Conservation (phyloP, 2,113 vertebrate species). For the Albula glossodonta region DNA sequence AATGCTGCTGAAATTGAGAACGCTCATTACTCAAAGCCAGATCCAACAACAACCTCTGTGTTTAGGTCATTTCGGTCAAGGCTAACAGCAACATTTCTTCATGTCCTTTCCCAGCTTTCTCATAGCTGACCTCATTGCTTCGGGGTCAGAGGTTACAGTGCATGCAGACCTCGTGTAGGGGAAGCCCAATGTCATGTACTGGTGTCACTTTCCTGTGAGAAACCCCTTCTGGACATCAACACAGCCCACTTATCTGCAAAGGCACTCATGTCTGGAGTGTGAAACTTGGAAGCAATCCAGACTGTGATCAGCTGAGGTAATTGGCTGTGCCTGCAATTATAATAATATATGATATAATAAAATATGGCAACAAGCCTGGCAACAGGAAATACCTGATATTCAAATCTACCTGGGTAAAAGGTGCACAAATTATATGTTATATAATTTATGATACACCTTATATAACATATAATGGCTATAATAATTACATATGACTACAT, state of each 20-base stretch:
- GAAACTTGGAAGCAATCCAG: not conserved
- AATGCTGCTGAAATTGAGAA: not conserved
- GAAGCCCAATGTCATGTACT: not conserved
- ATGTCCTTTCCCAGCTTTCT: not conserved
- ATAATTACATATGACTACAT: not conserved
- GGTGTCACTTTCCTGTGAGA: not conserved
- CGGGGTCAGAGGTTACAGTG: not conserved
- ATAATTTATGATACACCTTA: no score
- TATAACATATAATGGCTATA: no score
- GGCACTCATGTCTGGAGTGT: not conserved
- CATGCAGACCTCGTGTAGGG: not conserved
- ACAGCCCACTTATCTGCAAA: not conserved
- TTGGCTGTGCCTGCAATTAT: not conserved
- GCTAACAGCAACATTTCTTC: not conserved
- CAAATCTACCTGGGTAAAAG: not conserved
- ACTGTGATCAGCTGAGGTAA: not conserved
- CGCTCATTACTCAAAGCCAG: not conserved
- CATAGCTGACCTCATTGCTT: not conserved
- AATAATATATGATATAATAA: not conserved
- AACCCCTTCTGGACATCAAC: not conserved
- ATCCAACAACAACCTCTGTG: not conserved
- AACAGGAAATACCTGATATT: not conserved
- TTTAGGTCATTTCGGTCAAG: not conserved
- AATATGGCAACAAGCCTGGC: not conserved
- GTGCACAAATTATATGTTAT: not conserved